Evolutionary conservation across 2,797 vertebrate genomes (phyloP), one percentile per base, ranked within the genome.

Genomic region (Bufotes viridis): DNA sequence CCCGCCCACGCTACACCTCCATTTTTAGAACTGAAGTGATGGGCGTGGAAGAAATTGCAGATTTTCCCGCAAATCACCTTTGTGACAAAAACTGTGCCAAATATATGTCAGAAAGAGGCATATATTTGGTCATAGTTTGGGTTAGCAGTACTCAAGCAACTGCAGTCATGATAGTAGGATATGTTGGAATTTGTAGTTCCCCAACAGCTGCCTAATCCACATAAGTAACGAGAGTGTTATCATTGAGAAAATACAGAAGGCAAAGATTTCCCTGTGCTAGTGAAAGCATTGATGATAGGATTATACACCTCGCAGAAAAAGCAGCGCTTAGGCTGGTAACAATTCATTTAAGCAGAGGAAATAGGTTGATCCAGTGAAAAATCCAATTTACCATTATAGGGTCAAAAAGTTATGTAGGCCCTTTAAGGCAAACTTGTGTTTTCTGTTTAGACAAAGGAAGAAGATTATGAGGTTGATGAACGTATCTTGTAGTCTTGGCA

Each of bases 261-360:
- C 42, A 51, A 81, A 15, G 63, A 15, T 55, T 70, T 70, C 24
- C 13, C n/a, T 82, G 34, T 17, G 22, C 9, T 53, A 49, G n/a
- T 58, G 65, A 26, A 24, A 70, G 81, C 65, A 72, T 83, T 70
- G 26, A 84, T 57, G 67, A 84, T 82, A 42, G 82, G 67, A 72
- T 84, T 84, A 84, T 60, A 84, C 82, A 84, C 82, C 65, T 84
- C 55, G 26, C 80, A 65, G 34, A 42, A 8, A 18, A 78, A 12
- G 81, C 65, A 74, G 67, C 67, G 12, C 22, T 42, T 7, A n/a
- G 20, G 55, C 72, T 49, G 70, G 24, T 72, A 72, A 74, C 65
- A 84, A 18, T 82, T 69, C 65, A 26, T 55, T 82, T 72, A 24
- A 63, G 58, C 29, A 85, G 72, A 85, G 83, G 83, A 85, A 85